Conservation (phyloP, 2,797 vertebrate genomes). For the Pterois miles region DNA sequence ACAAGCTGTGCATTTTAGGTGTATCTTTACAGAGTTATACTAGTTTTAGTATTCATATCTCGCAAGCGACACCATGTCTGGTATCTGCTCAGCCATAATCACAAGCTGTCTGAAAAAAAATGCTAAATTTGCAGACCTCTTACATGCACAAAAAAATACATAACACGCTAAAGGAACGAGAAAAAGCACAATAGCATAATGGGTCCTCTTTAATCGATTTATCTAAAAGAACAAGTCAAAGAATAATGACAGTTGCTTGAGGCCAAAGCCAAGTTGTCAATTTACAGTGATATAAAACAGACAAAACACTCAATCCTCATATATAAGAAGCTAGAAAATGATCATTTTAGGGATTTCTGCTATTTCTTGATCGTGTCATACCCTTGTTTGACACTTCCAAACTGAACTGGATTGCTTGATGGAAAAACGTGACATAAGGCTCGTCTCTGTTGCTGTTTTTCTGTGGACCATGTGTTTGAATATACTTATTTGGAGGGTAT, state of each 20-base stretch:
- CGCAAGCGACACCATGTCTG: neutral
- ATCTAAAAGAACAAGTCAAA: neutral
- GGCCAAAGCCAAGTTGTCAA: fast-evolving
- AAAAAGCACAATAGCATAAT: no score
- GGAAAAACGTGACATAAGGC: neutral
- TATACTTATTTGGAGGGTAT: neutral
- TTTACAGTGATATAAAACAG: neutral
- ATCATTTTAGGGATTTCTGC: neutral
- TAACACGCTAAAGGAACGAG: no score
- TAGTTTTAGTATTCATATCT: neutral
- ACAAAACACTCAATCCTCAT: neutral
- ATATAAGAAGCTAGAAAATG: neutral
- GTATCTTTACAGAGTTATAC: neutral
- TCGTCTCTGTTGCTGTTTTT: neutral
- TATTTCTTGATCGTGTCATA: neutral
- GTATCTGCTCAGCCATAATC: neutral
- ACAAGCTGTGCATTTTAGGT: neutral
- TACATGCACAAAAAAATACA: no score
- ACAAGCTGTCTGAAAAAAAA: neutral
- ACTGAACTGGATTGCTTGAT: no score
- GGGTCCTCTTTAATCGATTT: neutral
- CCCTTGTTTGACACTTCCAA: neutral
- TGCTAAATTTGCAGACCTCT: neutral
- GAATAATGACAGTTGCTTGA: neutral
- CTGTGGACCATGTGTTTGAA: neutral